phyloP scores from a whole-genome alignment of 2,113 vertebrate genomes.

The Saccopteryx bilineata region DNA sequence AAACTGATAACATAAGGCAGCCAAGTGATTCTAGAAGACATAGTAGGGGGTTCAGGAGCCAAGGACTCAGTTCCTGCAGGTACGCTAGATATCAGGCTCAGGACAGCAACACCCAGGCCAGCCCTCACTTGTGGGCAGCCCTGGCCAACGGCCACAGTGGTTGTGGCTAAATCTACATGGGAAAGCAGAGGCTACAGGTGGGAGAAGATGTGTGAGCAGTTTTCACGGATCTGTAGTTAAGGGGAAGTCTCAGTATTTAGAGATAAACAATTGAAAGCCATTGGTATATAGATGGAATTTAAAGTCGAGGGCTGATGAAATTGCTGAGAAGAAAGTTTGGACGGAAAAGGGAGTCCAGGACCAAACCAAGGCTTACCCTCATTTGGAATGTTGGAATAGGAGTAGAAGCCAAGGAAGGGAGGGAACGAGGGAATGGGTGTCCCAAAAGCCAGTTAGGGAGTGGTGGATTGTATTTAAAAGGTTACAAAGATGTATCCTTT shows the following conservation, averaged over 20 bases:
- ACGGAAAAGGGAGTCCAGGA: background rate
- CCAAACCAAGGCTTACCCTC: background rate
- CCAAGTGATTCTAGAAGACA: background rate
- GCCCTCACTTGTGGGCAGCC: background rate
- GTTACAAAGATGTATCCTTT: background rate
- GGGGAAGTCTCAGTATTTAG: background rate
- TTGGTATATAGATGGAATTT: background rate
- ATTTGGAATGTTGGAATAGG: too few relatives aligned
- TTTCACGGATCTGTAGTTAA: background rate
- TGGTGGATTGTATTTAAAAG: background rate
- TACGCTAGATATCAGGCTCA: accelerated
- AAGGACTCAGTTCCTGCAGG: accelerated
- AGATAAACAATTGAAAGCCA: background rate
- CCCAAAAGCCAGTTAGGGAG: background rate
- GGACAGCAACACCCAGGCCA: background rate
- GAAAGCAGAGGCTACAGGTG: background rate
- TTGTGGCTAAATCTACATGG: background rate
- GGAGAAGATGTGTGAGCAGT: background rate
- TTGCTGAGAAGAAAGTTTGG: background rate
- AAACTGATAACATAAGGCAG: background rate
- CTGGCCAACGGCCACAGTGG: background rate
- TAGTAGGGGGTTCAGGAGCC: too few relatives aligned
- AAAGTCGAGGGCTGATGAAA: background rate
- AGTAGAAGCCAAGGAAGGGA: background rate
- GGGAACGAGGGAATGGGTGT: background rate